Conservation (phyloP, 2,797 vertebrate species). For the Apogon talboti region DNA sequence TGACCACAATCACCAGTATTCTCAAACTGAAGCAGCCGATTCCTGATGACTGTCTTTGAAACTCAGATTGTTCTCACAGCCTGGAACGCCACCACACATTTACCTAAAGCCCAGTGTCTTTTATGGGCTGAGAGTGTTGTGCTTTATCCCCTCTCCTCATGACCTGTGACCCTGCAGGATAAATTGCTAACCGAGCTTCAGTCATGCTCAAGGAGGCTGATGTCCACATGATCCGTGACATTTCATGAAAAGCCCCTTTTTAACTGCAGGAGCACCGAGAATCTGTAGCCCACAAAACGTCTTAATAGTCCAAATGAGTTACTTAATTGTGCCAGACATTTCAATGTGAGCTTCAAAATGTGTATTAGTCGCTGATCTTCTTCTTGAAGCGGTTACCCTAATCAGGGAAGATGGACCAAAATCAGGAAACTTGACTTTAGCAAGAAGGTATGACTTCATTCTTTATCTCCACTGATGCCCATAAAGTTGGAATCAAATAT, state of each 20-base stretch:
- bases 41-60: conserved; percentile 39
- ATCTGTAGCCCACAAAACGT: conserved; percentile 1
- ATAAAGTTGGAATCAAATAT: background rate
- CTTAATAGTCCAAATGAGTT: background rate
- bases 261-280: conserved; percentile 5
- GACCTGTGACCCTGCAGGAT: conserved; percentile 75
- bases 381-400: background rate
- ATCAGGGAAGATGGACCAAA: background rate
- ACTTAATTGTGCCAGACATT: background rate
- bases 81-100: conserved; percentile 40
- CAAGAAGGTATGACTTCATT: too few species aligned
- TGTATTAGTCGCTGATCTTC: background rate
- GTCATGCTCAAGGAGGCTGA: conserved; percentile 74
- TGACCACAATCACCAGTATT: conserved; percentile 3
- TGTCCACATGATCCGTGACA: conserved; percentile 73
- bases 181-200: conserved; percentile 73
- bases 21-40: conserved; percentile 5
- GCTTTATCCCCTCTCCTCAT: conserved; percentile 69
- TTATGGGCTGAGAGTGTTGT: conserved; percentile 67
- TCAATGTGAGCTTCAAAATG: background rate
- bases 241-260: conserved; percentile 50
- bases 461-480: too few species aligned
- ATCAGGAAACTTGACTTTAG: too few species aligned
- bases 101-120: conserved; percentile 47
- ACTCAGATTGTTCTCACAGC: conserved; percentile 41